These are phyloP conservation scores for Phasianus colchicus DNA, from an alignment of 2,113 vertebrate species.

Conservation along the genomic window DNA sequence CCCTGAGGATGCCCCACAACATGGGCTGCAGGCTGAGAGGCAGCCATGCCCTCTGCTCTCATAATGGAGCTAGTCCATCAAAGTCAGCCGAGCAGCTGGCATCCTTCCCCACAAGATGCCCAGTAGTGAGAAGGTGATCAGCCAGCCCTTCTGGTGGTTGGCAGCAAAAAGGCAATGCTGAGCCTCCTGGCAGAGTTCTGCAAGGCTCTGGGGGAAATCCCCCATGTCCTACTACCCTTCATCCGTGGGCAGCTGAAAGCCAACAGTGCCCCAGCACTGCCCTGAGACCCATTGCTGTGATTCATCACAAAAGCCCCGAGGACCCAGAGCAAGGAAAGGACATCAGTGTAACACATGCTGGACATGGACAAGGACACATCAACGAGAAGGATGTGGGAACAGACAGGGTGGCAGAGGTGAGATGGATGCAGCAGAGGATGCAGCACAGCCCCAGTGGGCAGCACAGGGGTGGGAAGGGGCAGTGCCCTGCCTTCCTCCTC, in stretches of 20 bases:
- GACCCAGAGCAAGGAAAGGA: background rate
- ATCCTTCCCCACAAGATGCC: background rate
- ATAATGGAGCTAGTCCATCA: background rate
- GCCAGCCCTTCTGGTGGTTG: background rate
- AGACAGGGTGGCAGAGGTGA: background rate
- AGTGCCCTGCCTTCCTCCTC: background rate
- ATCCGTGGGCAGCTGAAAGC: background rate
- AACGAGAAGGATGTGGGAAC: background rate
- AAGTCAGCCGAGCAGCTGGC: background rate
- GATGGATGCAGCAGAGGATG: conserved; percentile 11
- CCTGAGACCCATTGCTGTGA: background rate
- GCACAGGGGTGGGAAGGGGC: background rate
- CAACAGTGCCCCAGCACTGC: background rate
- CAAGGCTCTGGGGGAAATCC: background rate
- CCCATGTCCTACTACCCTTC: background rate
- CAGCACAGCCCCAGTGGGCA: background rate
- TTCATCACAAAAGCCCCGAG: background rate
- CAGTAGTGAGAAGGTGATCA: background rate
- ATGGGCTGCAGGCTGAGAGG: background rate
- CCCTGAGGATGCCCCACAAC: background rate
- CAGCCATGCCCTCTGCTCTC: background rate
- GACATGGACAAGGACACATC: background rate
- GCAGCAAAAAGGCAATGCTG: background rate
- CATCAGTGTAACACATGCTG: background rate
- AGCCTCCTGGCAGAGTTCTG: background rate